These are phyloP conservation scores for Centropyge bicolor DNA, from an alignment of 2,797 vertebrate genomes.

Conservation along the genomic window DNA sequence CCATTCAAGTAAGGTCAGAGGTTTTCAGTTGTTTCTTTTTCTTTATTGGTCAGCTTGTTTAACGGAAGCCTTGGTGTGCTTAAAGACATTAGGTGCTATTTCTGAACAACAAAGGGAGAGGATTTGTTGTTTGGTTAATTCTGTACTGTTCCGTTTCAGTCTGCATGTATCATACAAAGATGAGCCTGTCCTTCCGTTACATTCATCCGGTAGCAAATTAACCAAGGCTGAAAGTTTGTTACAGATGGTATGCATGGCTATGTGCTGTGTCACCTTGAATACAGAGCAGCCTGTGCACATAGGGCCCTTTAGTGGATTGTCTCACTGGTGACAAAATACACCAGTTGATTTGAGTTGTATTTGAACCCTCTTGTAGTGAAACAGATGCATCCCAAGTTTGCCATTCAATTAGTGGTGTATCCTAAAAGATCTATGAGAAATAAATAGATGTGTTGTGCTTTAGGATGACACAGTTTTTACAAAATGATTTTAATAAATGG, in stretches of 20 bases:
- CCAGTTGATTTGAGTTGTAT: conserved; percentile 8
- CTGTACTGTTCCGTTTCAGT: background rate
- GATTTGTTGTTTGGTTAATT: background rate
- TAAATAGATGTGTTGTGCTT: background rate
- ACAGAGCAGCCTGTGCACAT: background rate
- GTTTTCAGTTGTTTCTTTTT: background rate
- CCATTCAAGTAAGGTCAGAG: conserved; percentile 20
- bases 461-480: background rate
- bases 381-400: background rate
- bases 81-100: background rate
- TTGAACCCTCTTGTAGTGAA: background rate
- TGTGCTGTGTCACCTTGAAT: conserved; percentile 27
- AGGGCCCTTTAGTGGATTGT: background rate
- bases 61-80: background rate
- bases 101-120: background rate
- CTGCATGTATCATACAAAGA: background rate
- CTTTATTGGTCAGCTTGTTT: conserved; percentile 35
- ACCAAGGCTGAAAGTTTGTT: background rate
- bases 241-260: background rate
- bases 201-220: background rate
- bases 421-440: background rate
- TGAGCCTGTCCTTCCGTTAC: background rate
- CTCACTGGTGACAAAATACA: conserved; percentile 8
- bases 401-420: background rate
- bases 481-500: too few species aligned